Conservation (phyloP, 1,140 invertebrate species). For the Mya arenaria region DNA sequence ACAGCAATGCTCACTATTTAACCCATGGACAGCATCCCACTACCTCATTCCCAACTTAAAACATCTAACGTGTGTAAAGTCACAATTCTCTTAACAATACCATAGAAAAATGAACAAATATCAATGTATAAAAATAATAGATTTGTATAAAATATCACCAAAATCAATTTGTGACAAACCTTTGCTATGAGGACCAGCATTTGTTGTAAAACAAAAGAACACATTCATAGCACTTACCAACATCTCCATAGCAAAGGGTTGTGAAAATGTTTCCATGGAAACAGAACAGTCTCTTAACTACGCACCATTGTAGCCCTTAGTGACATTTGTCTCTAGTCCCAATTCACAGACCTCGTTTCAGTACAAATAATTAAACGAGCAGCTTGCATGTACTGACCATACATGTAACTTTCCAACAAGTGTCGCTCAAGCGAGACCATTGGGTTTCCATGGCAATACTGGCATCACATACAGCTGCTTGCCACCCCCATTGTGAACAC, state of each 20-base stretch:
- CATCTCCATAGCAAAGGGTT: neutral
- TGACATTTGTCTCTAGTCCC: too few species aligned
- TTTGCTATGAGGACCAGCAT: too few species aligned
- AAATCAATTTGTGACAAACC: too few species aligned
- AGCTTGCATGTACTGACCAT: too few species aligned
- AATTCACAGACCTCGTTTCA: too few species aligned
- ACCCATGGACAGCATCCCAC: too few species aligned
- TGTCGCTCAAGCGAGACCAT: slow-evolving; percentile 19
- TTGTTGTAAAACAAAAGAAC: neutral
- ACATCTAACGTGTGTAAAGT: slow-evolving; percentile 56
- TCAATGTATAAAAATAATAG: slow-evolving; percentile 78
- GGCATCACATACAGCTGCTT: slow-evolving; percentile 60
- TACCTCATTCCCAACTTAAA: too few species aligned
- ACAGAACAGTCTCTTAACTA: too few species aligned
- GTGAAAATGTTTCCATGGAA: slow-evolving; percentile 40
- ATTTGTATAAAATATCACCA: slow-evolving; percentile 75
- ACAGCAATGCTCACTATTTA: too few species aligned
- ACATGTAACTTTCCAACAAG: too few species aligned
- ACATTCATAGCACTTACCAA: neutral
- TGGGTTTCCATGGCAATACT: slow-evolving; percentile 36
- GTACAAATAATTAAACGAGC: too few species aligned
- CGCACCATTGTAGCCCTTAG: too few species aligned
- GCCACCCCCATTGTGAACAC: slow-evolving; percentile 54
- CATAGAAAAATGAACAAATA: slow-evolving; percentile 71
- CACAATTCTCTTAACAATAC: slow-evolving; percentile 53